These are phyloP conservation scores for Hepsetus odoe DNA, from an alignment of 2,113 vertebrate species.

Conservation along the genomic window DNA sequence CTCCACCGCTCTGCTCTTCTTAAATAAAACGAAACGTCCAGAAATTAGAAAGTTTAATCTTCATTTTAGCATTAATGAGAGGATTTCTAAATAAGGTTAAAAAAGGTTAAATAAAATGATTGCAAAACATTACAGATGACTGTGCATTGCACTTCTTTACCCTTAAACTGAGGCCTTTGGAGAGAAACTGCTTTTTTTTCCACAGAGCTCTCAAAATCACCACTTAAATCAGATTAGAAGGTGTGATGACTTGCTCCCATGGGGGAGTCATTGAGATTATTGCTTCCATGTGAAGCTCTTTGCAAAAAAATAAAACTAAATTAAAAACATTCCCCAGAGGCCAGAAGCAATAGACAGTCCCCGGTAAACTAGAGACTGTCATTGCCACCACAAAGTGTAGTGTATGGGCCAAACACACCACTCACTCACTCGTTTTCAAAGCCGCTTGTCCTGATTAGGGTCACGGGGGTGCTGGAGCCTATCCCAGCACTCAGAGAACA, in stretches of 20 bases:
- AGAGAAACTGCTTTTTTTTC: conserved; percentile 22
- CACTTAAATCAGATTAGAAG: conserved; percentile 46
- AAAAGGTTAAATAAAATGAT: conserved; percentile 33
- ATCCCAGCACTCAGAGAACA: no score
- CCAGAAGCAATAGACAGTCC: conserved; percentile 50
- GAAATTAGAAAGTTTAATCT: background rate
- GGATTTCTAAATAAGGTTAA: no score
- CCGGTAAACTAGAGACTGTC: conserved; percentile 61
- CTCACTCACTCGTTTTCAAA: no score
- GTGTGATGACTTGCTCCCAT: conserved; percentile 20
- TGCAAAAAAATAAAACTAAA: conserved; percentile 36
- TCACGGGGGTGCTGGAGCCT: no score
- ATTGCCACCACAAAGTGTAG: conserved; percentile 60
- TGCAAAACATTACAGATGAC: conserved; percentile 10
- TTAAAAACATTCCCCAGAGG: conserved; percentile 47
- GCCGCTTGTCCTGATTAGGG: no score
- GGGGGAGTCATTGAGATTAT: conserved; percentile 46
- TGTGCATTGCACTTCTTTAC: conserved; percentile 12
- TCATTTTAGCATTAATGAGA: background rate
- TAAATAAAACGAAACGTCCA: background rate
- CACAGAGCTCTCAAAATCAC: conserved; percentile 41
- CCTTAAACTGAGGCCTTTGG: conserved; percentile 10
- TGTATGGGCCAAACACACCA: no score
- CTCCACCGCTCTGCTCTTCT: background rate
- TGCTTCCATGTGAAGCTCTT: conserved; percentile 46